Evolutionary conservation across 2,797 vertebrate species (phyloP).

Genomic region (Adrianichthys oophorus): DNA sequence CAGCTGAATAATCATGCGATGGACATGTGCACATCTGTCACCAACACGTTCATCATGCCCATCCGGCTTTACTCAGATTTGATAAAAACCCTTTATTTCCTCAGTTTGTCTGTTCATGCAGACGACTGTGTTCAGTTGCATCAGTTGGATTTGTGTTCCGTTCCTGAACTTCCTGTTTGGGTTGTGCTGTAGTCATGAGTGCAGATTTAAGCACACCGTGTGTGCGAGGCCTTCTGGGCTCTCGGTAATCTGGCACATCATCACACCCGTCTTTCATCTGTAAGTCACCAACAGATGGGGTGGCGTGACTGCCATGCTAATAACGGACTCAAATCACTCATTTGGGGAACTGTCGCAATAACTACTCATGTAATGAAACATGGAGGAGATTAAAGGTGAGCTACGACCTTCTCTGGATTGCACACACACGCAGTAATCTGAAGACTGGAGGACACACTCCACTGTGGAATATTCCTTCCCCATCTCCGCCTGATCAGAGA

Average conservation of each 20-base stretch:
- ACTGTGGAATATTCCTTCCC: constrained; percentile 34
- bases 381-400: constrained; percentile 52
- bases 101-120: too few relatives aligned
- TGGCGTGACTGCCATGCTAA: constrained; percentile 41
- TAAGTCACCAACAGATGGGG: constrained; percentile 35
- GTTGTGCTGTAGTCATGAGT: background rate
- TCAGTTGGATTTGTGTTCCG: too few relatives aligned
- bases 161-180: background rate
- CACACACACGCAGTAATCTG: constrained; percentile 27
- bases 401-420: constrained; percentile 54
- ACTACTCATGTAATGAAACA: constrained; percentile 23
- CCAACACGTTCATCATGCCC: too few relatives aligned
- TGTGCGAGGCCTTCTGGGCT: constrained; percentile 7
- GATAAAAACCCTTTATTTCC: too few relatives aligned
- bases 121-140: too few relatives aligned
- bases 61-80: too few relatives aligned
- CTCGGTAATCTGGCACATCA: constrained; percentile 19
- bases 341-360: constrained; percentile 18
- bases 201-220: background rate
- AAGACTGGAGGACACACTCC: constrained; percentile 37
- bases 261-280: constrained; percentile 27
- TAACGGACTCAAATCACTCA: constrained; percentile 53
- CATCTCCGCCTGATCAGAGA: constrained; percentile 9
- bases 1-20: too few relatives aligned
- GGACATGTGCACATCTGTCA: too few relatives aligned